Evolutionary conservation across 2,113 vertebrate species (phyloP), one percentile per base, ranked within the genome.

Genomic region (Arothron firmamentum): DNA sequence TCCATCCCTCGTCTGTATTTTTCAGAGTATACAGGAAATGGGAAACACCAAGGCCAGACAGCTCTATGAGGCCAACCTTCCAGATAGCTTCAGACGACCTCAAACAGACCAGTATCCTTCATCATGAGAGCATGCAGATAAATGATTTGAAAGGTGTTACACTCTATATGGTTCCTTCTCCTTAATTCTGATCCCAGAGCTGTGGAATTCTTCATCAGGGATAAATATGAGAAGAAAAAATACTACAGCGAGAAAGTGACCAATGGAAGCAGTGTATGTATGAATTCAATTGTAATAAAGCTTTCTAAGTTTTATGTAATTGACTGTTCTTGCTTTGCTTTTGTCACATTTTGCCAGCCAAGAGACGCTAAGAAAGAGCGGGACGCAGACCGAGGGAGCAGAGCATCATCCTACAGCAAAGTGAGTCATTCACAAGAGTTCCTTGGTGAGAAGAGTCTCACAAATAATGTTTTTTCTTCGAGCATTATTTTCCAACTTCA

Each of bases 161-260:
- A 11, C 28, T 20, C 14, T 17, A 23, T 1, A 21, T 13, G 2
- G 15, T 13, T 56, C 16, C 9, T 42, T n/a, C 1, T 23, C 52
- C 63, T 85, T 87, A 83, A 87, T 77, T 60, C 16, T 62, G 47
- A 28, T 25, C 53, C 41, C 81, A 98, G 95, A 94, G 93, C 95
- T 69, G 95, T 97, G 85, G 95, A 98, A 86, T 96, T 94, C 92
- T 97, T 98, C 89, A 97, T 97, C 92, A 94, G 95, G 91, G 95
- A 98, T 90, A 97, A 98, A 89, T 98, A 98, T 3, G 95, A 98
- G 83, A 95, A 96, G 90, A 98, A 97, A 92, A 98, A 95, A 86
- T 97, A 97, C 82, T 94, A 94, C 5, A 92, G 94, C 85, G 96
- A 94, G 90, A 95, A 94, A 87, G 93, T 91, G 75, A 69, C 86